Evolutionary conservation across 2,888 invertebrate species (phyloP).

Genomic region (Asteroscopus sphinx): DNA sequence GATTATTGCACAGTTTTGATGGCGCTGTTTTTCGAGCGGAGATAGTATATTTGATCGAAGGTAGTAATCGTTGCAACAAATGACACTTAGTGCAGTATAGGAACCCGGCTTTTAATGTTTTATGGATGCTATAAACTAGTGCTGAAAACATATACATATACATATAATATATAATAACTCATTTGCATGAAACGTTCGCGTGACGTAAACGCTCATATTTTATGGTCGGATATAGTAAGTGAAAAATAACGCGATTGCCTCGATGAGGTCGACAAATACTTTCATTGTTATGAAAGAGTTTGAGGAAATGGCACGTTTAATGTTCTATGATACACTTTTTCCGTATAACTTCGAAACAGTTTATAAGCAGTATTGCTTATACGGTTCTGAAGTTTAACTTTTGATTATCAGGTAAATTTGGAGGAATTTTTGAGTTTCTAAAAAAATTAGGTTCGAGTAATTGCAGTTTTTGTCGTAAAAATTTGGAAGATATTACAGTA

Average conservation of each 20-base stretch:
- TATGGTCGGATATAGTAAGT: constrained; percentile 65
- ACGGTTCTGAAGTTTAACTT: too few relatives aligned
- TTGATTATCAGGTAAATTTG: too few relatives aligned
- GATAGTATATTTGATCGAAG: too few relatives aligned
- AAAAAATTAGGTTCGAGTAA: too few relatives aligned
- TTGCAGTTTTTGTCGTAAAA: too few relatives aligned
- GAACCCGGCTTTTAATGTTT: background rate
- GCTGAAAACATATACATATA: constrained; percentile 76
- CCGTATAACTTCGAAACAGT: too few relatives aligned
- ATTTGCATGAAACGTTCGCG: constrained; percentile 72
- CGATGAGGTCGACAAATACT: constrained; percentile 39
- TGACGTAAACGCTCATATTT: constrained; percentile 70
- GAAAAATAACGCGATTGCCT: constrained; percentile 46
- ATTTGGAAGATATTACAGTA: too few relatives aligned
- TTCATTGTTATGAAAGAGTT: constrained; percentile 47
- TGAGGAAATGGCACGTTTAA: constrained; percentile 36
- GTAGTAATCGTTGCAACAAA: background rate
- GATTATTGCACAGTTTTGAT: too few relatives aligned
- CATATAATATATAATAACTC: too few relatives aligned
- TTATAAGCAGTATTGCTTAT: too few relatives aligned
- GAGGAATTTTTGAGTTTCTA: too few relatives aligned
- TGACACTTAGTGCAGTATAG: background rate
- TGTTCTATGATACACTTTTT: constrained; percentile 20
- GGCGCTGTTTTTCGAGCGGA: too few relatives aligned
- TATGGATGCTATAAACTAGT: constrained; percentile 73